Conservation (phyloP, 2,888 invertebrate species). For the Eustalomyia histrio region DNA sequence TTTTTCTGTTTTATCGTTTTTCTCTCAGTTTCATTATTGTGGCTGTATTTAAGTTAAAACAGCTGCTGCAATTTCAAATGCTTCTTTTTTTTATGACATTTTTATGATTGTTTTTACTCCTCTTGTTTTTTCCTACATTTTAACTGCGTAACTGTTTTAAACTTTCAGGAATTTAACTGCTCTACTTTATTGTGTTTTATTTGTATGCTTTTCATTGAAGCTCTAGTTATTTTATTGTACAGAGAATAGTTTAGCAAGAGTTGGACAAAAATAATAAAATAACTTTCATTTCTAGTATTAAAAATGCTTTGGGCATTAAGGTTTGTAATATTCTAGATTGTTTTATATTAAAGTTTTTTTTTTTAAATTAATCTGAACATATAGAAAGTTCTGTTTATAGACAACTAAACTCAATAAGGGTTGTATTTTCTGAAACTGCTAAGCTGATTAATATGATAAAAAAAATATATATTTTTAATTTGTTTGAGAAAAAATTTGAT, state of each 20-base stretch:
- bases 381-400: no score
- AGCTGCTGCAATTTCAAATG: conserved; percentile 30
- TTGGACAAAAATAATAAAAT: neutral
- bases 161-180: conserved; percentile 23
- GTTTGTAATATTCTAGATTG: neutral
- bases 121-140: neutral
- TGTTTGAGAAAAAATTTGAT: no score
- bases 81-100: conserved; percentile 24
- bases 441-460: no score
- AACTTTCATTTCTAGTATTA: neutral
- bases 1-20: neutral
- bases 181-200: conserved; percentile 15
- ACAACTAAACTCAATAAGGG: no score
- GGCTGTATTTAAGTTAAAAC: conserved; percentile 11
- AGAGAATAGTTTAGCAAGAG: neutral
- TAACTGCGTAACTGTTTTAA: neutral
- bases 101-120: conserved; percentile 36
- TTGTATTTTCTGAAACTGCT: no score
- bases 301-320: neutral
- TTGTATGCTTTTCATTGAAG: conserved; percentile 18
- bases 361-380: no score
- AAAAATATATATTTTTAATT: no score
- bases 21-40: neutral
- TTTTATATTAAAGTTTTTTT: no score
- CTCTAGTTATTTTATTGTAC: neutral